Conservation (phyloP, 2,888 invertebrate species). For the Xestia rhomboidea region DNA sequence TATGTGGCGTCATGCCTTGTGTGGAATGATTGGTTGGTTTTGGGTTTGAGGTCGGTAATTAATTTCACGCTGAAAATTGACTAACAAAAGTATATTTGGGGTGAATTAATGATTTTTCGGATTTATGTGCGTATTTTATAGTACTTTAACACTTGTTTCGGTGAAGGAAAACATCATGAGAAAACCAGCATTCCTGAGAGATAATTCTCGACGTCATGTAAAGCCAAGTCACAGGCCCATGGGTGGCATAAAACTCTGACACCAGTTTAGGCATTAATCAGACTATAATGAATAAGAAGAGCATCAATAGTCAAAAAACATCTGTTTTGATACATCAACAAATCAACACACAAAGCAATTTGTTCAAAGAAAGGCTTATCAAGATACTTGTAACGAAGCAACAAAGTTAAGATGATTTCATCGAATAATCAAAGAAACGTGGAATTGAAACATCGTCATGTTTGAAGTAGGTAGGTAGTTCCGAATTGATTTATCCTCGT, state of each 20-base stretch:
- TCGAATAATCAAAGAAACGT: neutral
- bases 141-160: too few species aligned
- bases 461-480: neutral
- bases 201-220: too few species aligned
- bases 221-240: too few species aligned
- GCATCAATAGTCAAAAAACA: too few species aligned
- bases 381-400: neutral
- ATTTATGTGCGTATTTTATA: neutral
- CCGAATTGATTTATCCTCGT: too few species aligned
- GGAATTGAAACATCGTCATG: neutral
- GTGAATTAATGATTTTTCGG: neutral
- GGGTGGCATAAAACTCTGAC: too few species aligned
- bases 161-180: too few species aligned
- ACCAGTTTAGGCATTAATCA: too few species aligned
- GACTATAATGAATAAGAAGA: too few species aligned
- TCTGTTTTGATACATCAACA: neutral
- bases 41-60: slow-evolving; percentile 12
- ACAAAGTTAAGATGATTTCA: neutral
- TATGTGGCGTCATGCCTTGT: slow-evolving; percentile 44
- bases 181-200: too few species aligned
- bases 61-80: slow-evolving; percentile 7
- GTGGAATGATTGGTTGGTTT: slow-evolving; percentile 18
- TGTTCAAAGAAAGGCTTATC: neutral
- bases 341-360: neutral
- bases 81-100: neutral